Percentiles rank a stretch among this genome's conserved stretches.
Conservation (phyloP, 2,888 invertebrate genomes). For the Nycteola revayana region DNA sequence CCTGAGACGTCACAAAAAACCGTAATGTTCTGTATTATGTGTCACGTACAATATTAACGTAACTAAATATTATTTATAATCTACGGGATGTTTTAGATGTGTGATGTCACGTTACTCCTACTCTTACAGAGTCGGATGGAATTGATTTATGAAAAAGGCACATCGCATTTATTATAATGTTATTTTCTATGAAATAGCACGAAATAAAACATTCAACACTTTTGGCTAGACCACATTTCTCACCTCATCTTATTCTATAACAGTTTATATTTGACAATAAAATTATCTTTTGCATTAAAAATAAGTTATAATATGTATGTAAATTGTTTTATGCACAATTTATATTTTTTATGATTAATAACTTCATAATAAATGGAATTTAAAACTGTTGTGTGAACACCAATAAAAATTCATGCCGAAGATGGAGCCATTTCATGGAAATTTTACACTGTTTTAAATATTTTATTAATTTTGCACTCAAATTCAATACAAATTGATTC, state of each 20-base stretch:
- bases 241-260: slow-evolving; percentile 7
- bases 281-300: slow-evolving; percentile 15
- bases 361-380: slow-evolving; percentile 8
- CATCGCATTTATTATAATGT: slow-evolving; percentile 11
- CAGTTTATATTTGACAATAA: slow-evolving; percentile 18
- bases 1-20: slow-evolving; percentile 58
- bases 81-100: slow-evolving; percentile 50
- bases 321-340: too few relatives aligned
- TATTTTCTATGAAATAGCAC: slow-evolving; percentile 8
- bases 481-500: too few relatives aligned
- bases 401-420: too few relatives aligned
- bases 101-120: slow-evolving; percentile 44
- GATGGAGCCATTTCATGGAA: too few relatives aligned
- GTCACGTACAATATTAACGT: slow-evolving; percentile 58
- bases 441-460: too few relatives aligned
- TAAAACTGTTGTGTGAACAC: not conserved
- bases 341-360: slow-evolving; percentile 8
- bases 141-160: slow-evolving; percentile 32
- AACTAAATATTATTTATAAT: slow-evolving; percentile 63
- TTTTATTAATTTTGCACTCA: too few relatives aligned
- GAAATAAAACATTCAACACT: slow-evolving; percentile 17
- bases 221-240: slow-evolving; percentile 12
- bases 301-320: slow-evolving; percentile 1
- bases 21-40: slow-evolving; percentile 59
- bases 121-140: slow-evolving; percentile 22